Evolutionary conservation across 2,797 vertebrate species (phyloP).

Genomic region (Hypotaenidia okinawae): DNA sequence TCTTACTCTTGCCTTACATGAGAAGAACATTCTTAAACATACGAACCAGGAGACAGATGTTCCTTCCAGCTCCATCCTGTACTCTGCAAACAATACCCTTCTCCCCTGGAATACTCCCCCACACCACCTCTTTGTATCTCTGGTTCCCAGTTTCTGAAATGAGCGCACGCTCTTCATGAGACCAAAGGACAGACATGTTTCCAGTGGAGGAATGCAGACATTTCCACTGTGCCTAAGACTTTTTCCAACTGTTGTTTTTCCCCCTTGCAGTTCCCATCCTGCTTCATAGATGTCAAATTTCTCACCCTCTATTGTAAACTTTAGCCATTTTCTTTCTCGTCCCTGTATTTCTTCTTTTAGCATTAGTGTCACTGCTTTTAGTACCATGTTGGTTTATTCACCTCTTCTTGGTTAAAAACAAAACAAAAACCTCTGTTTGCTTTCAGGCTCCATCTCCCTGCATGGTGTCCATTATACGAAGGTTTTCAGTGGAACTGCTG

Average conservation of each 20-base stretch:
- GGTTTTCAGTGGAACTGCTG: neutral
- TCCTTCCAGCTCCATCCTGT: neutral
- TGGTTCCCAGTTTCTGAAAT: neutral
- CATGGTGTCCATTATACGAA: neutral
- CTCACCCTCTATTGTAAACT: neutral
- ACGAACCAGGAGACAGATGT: neutral
- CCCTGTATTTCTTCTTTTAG: neutral
- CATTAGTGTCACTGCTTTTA: neutral
- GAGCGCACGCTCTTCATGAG: neutral
- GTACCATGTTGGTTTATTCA: neutral
- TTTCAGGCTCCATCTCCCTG: neutral
- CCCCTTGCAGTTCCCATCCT: neutral
- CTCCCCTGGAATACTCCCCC: neutral
- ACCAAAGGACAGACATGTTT: neutral
- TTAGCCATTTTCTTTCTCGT: neutral
- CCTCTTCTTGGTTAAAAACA: neutral
- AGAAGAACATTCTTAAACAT: neutral
- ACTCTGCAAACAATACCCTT: neutral
- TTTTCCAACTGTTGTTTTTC: neutral
- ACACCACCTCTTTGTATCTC: neutral
- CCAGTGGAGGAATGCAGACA: neutral
- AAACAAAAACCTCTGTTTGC: neutral
- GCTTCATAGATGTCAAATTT: neutral
- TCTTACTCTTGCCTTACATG: neutral
- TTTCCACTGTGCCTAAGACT: neutral